Percentiles rank a stretch among this genome's conserved stretches.
Conservation (phyloP, 2,113 vertebrate genomes). For the Prinia subflava region DNA sequence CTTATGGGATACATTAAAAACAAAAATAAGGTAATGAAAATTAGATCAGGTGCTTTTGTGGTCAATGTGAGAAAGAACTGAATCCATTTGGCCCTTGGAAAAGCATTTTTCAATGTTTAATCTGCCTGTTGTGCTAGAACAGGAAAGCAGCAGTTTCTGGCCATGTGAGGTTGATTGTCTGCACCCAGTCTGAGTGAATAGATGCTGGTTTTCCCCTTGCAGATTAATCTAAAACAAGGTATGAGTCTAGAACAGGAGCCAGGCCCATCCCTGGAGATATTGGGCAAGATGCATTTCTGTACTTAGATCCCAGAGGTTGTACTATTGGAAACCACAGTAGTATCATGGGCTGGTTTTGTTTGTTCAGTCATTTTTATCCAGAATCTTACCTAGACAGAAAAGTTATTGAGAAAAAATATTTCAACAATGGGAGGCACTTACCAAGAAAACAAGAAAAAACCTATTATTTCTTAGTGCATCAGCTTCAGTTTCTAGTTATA, state of each 20-base stretch:
- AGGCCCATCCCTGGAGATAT: background rate
- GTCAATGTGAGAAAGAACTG: background rate
- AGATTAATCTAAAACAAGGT: background rate
- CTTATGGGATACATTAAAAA: background rate
- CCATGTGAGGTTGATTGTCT: background rate
- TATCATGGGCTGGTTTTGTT: background rate
- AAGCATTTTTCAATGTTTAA: background rate
- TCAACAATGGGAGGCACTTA: background rate
- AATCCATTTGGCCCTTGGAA: background rate
- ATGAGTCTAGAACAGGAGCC: background rate
- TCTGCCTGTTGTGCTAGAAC: background rate
- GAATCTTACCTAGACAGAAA: background rate
- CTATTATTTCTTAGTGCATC: background rate
- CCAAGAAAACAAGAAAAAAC: background rate
- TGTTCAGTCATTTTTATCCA: background rate
- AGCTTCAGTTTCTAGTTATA: background rate
- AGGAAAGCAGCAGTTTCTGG: background rate
- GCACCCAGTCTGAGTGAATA: background rate
- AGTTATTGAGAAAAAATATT: background rate
- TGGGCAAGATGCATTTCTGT: background rate
- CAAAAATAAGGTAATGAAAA: fast-evolving
- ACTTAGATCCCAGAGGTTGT: background rate
- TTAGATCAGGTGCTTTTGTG: background rate
- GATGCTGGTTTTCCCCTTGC: fast-evolving
- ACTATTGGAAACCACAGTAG: background rate